phyloP scores from a whole-genome alignment of 2,888 invertebrate genomes.

The Globia sparganii region DNA sequence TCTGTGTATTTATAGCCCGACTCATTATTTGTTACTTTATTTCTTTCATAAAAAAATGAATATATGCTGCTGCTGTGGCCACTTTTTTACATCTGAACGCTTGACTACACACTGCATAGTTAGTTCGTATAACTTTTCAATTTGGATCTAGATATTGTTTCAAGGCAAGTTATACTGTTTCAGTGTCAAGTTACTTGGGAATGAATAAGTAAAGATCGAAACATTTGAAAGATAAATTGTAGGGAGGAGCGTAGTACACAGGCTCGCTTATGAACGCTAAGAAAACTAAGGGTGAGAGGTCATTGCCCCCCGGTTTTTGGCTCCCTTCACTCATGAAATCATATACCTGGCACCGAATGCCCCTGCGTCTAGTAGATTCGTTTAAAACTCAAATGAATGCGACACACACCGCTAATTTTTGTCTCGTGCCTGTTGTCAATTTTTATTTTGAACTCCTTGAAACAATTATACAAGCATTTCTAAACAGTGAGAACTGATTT shows the following conservation, averaged over 20 bases:
- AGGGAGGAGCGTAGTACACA: constrained; percentile 71
- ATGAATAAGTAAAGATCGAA: constrained; percentile 61
- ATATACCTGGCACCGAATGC: constrained; percentile 72
- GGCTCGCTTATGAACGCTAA: constrained; percentile 75
- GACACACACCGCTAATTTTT: constrained; percentile 28
- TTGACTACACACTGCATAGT: background rate
- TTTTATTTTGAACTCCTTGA: constrained; percentile 9
- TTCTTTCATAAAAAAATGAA: background rate
- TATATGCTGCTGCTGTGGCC: background rate
- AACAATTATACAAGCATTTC: background rate
- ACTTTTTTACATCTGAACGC: constrained; percentile 1
- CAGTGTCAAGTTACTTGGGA: constrained; percentile 35
- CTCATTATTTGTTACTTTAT: background rate
- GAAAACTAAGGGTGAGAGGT: constrained; percentile 86
- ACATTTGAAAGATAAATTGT: constrained; percentile 70
- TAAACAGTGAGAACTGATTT: background rate
- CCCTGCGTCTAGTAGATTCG: constrained; percentile 61
- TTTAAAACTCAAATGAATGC: constrained; percentile 53
- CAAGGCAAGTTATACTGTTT: constrained; percentile 23
- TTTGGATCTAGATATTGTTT: constrained; percentile 31
- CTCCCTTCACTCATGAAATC: constrained; percentile 75
- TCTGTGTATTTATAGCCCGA: background rate
- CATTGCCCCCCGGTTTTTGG: constrained; percentile 78
- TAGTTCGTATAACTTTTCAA: constrained; percentile 6
- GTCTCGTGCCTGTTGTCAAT: constrained; percentile 5